Evolutionary conservation across 2,888 invertebrate genomes (phyloP).

Genomic region (Taphrorychus bicolor): DNA sequence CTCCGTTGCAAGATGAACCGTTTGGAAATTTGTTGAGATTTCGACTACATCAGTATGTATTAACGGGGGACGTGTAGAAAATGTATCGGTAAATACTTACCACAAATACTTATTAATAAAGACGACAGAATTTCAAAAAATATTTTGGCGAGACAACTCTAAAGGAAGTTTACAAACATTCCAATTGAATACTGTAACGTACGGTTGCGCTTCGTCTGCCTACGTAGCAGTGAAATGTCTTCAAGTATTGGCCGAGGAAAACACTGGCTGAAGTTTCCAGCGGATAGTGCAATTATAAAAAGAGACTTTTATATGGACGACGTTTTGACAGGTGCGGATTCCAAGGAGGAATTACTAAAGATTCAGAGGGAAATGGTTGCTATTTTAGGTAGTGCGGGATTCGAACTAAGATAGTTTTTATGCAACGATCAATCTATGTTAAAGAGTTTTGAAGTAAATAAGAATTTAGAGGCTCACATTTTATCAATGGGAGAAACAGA

Average conservation of each 20-base stretch:
- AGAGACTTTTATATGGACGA: too few relatives aligned
- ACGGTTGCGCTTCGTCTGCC: not conserved
- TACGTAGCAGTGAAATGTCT: conserved; percentile 6
- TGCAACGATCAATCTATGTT: not conserved
- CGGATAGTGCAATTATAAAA: conserved; percentile 4
- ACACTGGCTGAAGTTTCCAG: conserved; percentile 2
- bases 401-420: conserved; percentile 10
- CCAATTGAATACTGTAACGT: conserved; percentile 1
- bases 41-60: conserved; percentile 3
- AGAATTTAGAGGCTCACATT: conserved; percentile 1
- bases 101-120: conserved; percentile 7
- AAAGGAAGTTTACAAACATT: not conserved
- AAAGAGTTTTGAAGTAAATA: conserved; percentile 5
- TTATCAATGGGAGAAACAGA: not conserved
- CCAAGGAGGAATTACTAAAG: conserved; percentile 1
- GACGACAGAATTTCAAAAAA: conserved; percentile 14
- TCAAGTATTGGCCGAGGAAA: conserved; percentile 1
- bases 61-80: conserved; percentile 11
- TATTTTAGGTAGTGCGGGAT: conserved; percentile 6
- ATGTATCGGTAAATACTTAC: conserved; percentile 27
- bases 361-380: not conserved
- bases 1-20: conserved; percentile 16
- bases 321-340: conserved; percentile 1
- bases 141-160: conserved; percentile 16
- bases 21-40: conserved; percentile 22